Base-by-base conservation (phyloP, 1,140 invertebrate species). In the Caligus rogercresseyi region DNA sequence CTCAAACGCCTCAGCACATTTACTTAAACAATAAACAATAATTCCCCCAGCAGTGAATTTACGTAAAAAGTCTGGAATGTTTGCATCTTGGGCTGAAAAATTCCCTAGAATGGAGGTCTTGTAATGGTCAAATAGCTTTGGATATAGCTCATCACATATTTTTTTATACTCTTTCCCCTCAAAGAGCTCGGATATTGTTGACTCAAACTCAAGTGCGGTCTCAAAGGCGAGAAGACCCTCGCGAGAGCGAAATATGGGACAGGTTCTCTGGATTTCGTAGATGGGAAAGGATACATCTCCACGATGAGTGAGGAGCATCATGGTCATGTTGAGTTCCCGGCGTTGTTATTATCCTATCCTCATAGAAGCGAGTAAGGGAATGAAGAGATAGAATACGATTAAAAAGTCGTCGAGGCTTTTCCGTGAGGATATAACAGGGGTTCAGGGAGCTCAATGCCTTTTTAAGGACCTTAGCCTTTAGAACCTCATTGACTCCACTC, bases 1-100 rank as follows among this genome's bases (percentile, higher is more conserved):
- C 65, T 79, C 77, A 19, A 76, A 67, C 21, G 74, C 70, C 60
- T 78, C 76, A 7, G 79, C 72, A 13, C 74, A 73, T 54, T 72
- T 68, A 60, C 68, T 74, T n/a, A 76, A 57, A 23, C 74, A 68
- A 25, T 75, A 70, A 14, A 72, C 67, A 51, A 75, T 72, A 1
- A 77, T 69, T 58, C 72, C 74, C 3, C 72, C 73, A 2, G 76
- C 70, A 11, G 77, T 77, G 66, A 72, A 79, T 3, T 65, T 68
- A 25, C 77, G 68, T 18, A 79, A 66, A 64, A 74, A 78, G 1
- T 61, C 24, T 19, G 77, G 77, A 15, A 80, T 66, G 0, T 61
- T 65, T 31, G 24, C 25, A 59, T 76, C 73, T 64, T 66, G 62
- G 7, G 7, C n/a, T 11, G 31, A 43, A 43, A 43, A 43, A 7